phyloP scores from a whole-genome alignment of 92 coral and sea anemone genomes.

The Zoanthus gigantus region DNA sequence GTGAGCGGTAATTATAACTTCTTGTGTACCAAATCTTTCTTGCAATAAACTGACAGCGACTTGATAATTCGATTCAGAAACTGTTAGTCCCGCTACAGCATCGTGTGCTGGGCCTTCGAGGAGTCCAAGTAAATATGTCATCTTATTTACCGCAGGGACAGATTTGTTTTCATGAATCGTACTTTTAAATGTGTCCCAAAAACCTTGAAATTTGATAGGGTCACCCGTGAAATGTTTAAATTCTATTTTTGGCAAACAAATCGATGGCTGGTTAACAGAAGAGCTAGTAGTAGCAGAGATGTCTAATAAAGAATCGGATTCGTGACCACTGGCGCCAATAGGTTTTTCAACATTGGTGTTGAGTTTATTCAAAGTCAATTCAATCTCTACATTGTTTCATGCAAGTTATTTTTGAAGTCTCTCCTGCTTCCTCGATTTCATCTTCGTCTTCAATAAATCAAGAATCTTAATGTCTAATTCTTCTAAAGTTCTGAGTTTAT shows the following conservation, averaged over 20 bases:
- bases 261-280: too few relatives aligned
- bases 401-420: neutral
- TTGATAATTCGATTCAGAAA: neutral
- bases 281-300: too few relatives aligned
- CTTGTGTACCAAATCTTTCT: neutral
- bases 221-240: too few relatives aligned
- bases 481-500: too few relatives aligned
- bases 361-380: neutral
- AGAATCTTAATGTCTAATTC: too few relatives aligned
- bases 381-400: neutral
- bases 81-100: slow-evolving; percentile 17
- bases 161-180: too few relatives aligned
- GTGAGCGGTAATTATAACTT: slow-evolving; percentile 17
- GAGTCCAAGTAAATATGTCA: neutral
- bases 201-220: too few relatives aligned
- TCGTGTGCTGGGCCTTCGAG: neutral
- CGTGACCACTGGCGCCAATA: neutral
- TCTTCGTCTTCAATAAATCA: neutral
- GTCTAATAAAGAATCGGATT: neutral
- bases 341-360: neutral
- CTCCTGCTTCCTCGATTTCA: neutral
- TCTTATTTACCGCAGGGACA: neutral
- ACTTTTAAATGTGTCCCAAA: neutral
- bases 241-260: too few relatives aligned
- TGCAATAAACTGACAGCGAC: slow-evolving; percentile 5